Evolutionary conservation across 2,797 vertebrate genomes (phyloP).

Genomic region (Cyprinella venusta): DNA sequence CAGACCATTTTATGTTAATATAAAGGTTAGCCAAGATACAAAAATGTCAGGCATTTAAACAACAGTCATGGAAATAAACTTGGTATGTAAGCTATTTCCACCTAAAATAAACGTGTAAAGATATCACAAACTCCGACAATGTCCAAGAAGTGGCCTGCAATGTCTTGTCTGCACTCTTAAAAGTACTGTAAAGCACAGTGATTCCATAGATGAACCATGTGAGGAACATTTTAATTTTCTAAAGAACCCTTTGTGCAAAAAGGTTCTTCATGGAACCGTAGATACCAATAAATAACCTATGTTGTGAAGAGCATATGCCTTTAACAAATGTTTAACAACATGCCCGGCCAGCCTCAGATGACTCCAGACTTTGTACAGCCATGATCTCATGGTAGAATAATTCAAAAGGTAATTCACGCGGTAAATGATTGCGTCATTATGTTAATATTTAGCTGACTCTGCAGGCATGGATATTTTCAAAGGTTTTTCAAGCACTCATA

Average conservation of each 20-base stretch:
- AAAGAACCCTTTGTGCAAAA: background rate
- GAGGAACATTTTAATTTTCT: background rate
- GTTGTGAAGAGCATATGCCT: background rate
- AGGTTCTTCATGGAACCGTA: background rate
- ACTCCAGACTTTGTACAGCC: background rate
- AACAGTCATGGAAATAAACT: background rate
- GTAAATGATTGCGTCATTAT: background rate
- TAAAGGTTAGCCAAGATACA: background rate
- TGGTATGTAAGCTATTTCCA: background rate
- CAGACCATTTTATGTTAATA: background rate
- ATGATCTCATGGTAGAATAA: background rate
- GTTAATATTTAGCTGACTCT: background rate
- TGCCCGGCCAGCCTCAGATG: background rate
- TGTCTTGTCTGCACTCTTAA: background rate
- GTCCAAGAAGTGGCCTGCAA: background rate
- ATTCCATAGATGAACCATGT: too few relatives aligned
- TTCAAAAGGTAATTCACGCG: too few relatives aligned
- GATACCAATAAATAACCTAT: background rate
- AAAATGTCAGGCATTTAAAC: background rate
- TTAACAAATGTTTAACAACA: background rate
- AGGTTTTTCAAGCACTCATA: background rate
- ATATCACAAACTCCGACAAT: background rate
- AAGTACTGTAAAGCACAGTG: background rate
- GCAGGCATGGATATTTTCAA: background rate
- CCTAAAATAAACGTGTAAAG: background rate